Conservation (phyloP, 2,113 vertebrate species). For the Trinectes maculatus region DNA sequence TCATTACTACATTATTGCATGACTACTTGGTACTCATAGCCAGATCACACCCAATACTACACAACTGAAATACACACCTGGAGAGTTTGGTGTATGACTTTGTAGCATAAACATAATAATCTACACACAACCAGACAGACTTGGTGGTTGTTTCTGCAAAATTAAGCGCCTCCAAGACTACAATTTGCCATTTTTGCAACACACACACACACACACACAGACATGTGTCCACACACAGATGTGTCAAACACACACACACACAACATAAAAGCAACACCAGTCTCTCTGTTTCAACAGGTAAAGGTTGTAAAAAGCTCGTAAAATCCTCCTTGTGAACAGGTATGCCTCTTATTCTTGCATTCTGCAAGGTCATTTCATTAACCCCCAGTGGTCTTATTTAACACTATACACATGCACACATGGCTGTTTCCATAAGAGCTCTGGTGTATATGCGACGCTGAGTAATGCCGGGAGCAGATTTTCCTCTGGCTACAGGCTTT, state of each 20-base stretch:
- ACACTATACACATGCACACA: neutral
- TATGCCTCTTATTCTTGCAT: constrained; percentile 30
- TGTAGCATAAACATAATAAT: no score
- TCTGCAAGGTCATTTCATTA: constrained; percentile 44
- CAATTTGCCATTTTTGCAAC: no score
- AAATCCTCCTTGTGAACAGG: constrained; percentile 28
- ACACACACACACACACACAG: no score
- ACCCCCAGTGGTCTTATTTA: constrained; percentile 37
- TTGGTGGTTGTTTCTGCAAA: no score
- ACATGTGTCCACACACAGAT: no score
- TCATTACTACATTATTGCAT: no score
- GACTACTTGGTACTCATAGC: no score
- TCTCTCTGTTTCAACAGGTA: neutral
- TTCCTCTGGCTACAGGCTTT: constrained; percentile 44
- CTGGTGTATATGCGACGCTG: constrained; percentile 22
- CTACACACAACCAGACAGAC: no score
- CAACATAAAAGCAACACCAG: neutral
- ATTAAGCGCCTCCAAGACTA: no score
- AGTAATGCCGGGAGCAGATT: constrained; percentile 28
- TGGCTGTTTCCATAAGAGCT: constrained; percentile 30
- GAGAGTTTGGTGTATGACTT: no score
- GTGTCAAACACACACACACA: constrained; percentile 3
- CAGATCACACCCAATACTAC: no score
- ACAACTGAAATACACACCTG: no score
- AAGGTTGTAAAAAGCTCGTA: constrained; percentile 22